Conservation (phyloP, 2,888 invertebrate species). For the Euclidia mi region DNA sequence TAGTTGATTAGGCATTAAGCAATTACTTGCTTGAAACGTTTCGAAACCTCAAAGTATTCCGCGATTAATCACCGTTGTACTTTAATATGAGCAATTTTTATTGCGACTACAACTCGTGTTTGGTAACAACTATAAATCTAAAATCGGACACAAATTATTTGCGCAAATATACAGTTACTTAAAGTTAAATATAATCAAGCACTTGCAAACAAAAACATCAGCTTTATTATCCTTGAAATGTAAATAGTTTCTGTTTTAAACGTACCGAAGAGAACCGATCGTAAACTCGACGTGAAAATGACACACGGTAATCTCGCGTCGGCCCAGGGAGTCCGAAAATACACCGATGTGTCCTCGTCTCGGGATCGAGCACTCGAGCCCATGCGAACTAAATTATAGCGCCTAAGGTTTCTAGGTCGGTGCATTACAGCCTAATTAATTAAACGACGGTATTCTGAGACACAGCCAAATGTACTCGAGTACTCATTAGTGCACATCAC, state of each 20-base stretch:
- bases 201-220: conserved; percentile 1
- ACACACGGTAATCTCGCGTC: conserved; percentile 46
- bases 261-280: conserved; percentile 34
- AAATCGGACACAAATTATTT: no score
- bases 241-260: conserved; percentile 32
- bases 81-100: no score
- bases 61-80: background rate
- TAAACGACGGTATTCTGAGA: conserved; percentile 61
- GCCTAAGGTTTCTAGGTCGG: conserved; percentile 65
- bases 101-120: background rate
- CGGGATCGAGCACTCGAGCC: conserved; percentile 23
- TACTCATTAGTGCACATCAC: conserved; percentile 10
- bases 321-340: conserved; percentile 68
- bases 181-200: background rate
- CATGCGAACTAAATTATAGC: conserved; percentile 52
- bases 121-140: background rate
- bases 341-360: conserved; percentile 56
- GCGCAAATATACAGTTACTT: background rate
- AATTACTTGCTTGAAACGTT: conserved; percentile 19
- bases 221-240: conserved; percentile 30
- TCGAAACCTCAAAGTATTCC: conserved; percentile 3
- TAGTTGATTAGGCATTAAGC: conserved; percentile 13
- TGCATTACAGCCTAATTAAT: conserved; percentile 60
- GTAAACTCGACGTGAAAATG: conserved; percentile 51
- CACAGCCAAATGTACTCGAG: conserved; percentile 50